Base-by-base conservation (phyloP, 2,797 vertebrate genomes). In the Acestrorhynchus altus region DNA sequence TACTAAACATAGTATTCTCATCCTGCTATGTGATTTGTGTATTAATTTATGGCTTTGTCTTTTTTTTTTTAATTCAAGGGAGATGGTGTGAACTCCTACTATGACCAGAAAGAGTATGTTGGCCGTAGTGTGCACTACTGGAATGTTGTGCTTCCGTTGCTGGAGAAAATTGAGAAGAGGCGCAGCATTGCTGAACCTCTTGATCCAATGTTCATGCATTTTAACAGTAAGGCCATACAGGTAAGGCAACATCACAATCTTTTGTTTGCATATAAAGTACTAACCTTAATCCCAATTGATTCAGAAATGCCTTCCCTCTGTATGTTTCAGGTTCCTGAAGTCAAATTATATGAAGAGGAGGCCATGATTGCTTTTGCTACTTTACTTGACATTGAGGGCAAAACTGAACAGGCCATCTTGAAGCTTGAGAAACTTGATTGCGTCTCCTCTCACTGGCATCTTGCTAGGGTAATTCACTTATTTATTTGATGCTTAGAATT, bases 121-220 rank as follows among this genome's bases (percentile, higher is more conserved):
- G 92, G 94, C 51, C 95, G 98, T 77, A 95, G 97, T 71, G 95
- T 97, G 68, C 96, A 97, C 89, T 99, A 98, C 86, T 99, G 98
- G 98, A 96, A 93, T 84, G 94, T 94, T 84, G 93, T 94, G 74
- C 92, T 95, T 61, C 96, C 95, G 2, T 86, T 97, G 65, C 85
- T 99, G 88, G 96, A 97, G 79, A 93, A 77, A 74, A 91, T 98
- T 47, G 96, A 94, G 91, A 95, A 93, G 83, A 94, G 90, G 77
- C 95, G 90, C 66, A 94, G 92, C 81, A 96, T 99, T 91, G 95
- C 96, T 78, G 98, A 98, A 87, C 97, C 97, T 52, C 92, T 93
- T 1, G 94, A 99, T 70, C 96, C 98, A 15, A 90, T 99, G 77
- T 99, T 98, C 83, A 94, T 93, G 81, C 98, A 99, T 88, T 99